Evolutionary conservation across 2,797 vertebrate species (phyloP).

Genomic region (Ispidina picta): DNA sequence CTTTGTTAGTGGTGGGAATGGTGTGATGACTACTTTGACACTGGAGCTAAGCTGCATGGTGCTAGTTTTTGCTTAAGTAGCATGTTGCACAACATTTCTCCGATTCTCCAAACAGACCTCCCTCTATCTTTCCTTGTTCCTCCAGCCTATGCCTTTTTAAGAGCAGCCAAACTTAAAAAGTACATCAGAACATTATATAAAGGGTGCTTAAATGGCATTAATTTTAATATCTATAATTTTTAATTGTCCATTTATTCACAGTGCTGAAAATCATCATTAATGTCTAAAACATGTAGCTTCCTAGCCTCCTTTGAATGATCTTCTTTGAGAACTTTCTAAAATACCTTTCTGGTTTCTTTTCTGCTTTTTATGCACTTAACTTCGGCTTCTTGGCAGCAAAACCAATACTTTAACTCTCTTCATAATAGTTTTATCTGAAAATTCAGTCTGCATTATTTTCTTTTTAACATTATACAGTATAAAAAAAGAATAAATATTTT

Average conservation of each 20-base stretch:
- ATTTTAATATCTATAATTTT: conserved; percentile 11
- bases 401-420: conserved; percentile 49
- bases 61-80: conserved; percentile 60
- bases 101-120: background rate
- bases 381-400: conserved; percentile 61
- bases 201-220: background rate
- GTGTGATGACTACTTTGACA: conserved; percentile 17
- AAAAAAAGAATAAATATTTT: conserved; percentile 49
- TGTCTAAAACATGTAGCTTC: conserved; percentile 3
- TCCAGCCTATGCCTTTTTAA: background rate
- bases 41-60: conserved; percentile 64
- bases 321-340: conserved; percentile 55
- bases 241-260: background rate
- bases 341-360: conserved; percentile 54
- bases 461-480: conserved; percentile 1
- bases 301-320: conserved; percentile 3
- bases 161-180: background rate
- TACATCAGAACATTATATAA: background rate
- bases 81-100: conserved; percentile 62
- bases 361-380: conserved; percentile 43
- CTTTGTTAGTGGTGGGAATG: conserved; percentile 21
- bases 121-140: background rate
- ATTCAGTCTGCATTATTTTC: conserved; percentile 23
- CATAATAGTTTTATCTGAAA: background rate
- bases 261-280: background rate